A percentile compares a stretch with the other conserved stretches of the same genome.
Conservation (phyloP, 2,888 invertebrate species). For the Conomelus anceps region DNA sequence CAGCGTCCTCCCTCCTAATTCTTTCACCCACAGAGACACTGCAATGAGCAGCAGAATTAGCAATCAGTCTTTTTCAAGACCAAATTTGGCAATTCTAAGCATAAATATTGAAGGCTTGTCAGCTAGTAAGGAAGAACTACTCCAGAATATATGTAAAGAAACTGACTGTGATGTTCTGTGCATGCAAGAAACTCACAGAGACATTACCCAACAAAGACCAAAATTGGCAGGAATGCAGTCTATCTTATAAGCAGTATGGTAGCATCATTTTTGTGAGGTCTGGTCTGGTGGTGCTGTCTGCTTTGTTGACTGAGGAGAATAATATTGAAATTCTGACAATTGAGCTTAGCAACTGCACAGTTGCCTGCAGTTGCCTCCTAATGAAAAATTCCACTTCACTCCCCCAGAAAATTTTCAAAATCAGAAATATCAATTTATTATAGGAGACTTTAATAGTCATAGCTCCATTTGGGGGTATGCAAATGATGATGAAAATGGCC, state of each 20-base stretch:
- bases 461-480: background rate
- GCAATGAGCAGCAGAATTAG: too few species aligned
- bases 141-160: background rate
- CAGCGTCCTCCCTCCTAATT: too few species aligned
- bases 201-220: background rate
- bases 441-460: background rate
- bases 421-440: background rate
- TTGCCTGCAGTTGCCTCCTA: background rate
- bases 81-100: too few species aligned
- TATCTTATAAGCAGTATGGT: background rate
- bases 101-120: background rate
- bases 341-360: too few species aligned
- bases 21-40: too few species aligned
- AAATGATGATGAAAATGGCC: background rate
- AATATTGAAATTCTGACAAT: too few species aligned
- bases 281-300: too few species aligned
- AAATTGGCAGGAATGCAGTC: background rate
- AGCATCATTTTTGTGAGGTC: background rate
- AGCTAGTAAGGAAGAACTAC: background rate
- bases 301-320: too few species aligned
- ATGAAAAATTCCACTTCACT: background rate
- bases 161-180: background rate
- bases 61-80: too few species aligned
- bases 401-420: background rate
- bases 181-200: background rate